Evolutionary conservation across 2,888 invertebrate genomes (phyloP).

Genomic region (Harpagoxenus sublaevis): DNA sequence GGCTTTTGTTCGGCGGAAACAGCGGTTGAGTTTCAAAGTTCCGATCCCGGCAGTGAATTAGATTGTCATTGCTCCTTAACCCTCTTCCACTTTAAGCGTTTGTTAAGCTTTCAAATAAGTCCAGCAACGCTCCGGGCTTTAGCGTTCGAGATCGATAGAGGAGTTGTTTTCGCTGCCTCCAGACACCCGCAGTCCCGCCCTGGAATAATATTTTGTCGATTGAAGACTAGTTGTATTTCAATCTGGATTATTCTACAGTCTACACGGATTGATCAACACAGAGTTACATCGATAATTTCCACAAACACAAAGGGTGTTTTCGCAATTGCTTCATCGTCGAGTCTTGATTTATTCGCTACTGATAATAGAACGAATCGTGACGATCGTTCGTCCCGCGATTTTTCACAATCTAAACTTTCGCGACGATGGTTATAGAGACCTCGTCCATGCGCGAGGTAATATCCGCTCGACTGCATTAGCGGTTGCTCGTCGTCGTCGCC

Average conservation of each 20-base stretch:
- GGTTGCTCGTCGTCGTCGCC: conserved; percentile 42
- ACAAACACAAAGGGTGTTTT: background rate
- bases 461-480: conserved; percentile 53
- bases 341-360: conserved; percentile 10
- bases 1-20: conserved; percentile 32
- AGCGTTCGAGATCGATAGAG: conserved; percentile 16
- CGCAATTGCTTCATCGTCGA: background rate
- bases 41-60: conserved; percentile 45
- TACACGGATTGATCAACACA: background rate
- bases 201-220: conserved; percentile 48
- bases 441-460: conserved; percentile 32
- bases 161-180: conserved; percentile 41
- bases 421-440: conserved; percentile 32
- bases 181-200: background rate
- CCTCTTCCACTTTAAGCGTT: conserved; percentile 53
- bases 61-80: conserved; percentile 47
- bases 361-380: background rate
- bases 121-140: conserved; percentile 8
- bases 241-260: conserved; percentile 1
- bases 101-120: conserved; percentile 52
- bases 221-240: conserved; percentile 8
- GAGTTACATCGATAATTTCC: conserved; percentile 1
- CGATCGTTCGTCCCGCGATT: background rate
- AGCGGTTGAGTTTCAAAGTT: conserved; percentile 56
- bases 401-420: conserved; percentile 9